Conservation (phyloP, 35 echinoderm and acorn worm species). For the Stichopus chloronotus region DNA sequence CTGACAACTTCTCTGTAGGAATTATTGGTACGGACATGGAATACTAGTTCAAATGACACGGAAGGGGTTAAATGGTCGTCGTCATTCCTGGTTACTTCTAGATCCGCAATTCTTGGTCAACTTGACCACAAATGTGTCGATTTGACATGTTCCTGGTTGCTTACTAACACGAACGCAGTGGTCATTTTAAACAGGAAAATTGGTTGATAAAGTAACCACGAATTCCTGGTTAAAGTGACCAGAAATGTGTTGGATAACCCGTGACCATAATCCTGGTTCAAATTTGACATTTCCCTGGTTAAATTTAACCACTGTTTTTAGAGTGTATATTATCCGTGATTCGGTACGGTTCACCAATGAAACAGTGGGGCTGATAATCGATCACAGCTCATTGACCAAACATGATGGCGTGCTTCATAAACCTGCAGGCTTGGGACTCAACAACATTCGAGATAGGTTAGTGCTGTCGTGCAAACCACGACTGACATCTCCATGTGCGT, state of each 20-base stretch:
- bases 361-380: not conserved
- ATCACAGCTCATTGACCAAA: slow-evolving; percentile 2
- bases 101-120: too few species aligned
- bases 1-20: not conserved
- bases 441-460: not conserved
- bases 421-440: slow-evolving; percentile 1
- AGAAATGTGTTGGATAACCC: not conserved
- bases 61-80: too few species aligned
- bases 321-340: slow-evolving; percentile 11
- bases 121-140: not conserved
- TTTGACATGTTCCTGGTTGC: slow-evolving; percentile 21
- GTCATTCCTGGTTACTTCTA: too few species aligned
- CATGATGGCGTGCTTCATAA: not conserved
- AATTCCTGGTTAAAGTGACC: not conserved
- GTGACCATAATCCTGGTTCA: not conserved
- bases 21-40: not conserved
- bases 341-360: slow-evolving; percentile 7
- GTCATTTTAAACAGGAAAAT: too few species aligned
- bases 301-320: slow-evolving; percentile 32
- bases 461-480: not conserved
- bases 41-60: too few species aligned
- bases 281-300: slow-evolving; percentile 15
- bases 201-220: too few species aligned
- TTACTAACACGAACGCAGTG: too few species aligned
- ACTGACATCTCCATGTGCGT: slow-evolving; percentile 1